Percentiles rank a stretch among this genome's conserved stretches.
These are phyloP conservation scores for Grantiella picta DNA, from an alignment of 2,113 vertebrate genomes.

Conservation along the genomic window DNA sequence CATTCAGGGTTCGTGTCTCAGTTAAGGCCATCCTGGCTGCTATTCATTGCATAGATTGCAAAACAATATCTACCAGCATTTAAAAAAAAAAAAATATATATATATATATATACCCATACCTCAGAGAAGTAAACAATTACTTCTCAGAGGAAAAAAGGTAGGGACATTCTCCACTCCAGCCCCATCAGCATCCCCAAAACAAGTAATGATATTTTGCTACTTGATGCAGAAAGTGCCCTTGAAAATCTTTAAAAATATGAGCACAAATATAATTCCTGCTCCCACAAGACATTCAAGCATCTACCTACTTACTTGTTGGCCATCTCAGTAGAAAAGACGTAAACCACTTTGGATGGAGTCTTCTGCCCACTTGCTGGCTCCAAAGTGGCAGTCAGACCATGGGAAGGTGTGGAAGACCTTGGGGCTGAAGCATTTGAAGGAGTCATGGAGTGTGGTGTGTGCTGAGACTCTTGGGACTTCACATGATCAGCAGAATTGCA, in stretches of 20 bases:
- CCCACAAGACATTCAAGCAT: not conserved
- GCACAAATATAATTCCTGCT: not conserved
- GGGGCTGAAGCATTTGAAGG: slow-evolving; percentile 78
- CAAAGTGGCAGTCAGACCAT: slow-evolving; percentile 84
- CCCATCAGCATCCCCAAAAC: not conserved
- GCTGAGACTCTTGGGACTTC: slow-evolving; percentile 88
- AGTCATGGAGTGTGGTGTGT: slow-evolving; percentile 84
- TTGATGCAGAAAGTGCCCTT: not conserved
- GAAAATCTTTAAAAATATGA: not conserved
- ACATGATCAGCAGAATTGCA: slow-evolving; percentile 91
- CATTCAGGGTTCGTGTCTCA: not conserved
- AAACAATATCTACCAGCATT: not conserved
- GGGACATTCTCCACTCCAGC: not conserved
- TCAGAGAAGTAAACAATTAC: not conserved
- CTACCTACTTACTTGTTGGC: slow-evolving; percentile 93
- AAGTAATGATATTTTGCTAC: not conserved
- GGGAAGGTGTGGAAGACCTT: slow-evolving; percentile 90
- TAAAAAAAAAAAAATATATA: not conserved
- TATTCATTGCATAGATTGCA: not conserved
- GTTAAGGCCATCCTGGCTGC: not conserved
- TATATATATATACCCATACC: no score
- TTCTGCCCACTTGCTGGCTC: slow-evolving; percentile 87
- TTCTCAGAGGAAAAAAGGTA: not conserved
- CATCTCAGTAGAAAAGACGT: slow-evolving; percentile 99
- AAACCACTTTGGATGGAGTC: slow-evolving; percentile 92